Evolutionary conservation across 2,797 vertebrate species (phyloP).

Genomic region (Coluber constrictor): DNA sequence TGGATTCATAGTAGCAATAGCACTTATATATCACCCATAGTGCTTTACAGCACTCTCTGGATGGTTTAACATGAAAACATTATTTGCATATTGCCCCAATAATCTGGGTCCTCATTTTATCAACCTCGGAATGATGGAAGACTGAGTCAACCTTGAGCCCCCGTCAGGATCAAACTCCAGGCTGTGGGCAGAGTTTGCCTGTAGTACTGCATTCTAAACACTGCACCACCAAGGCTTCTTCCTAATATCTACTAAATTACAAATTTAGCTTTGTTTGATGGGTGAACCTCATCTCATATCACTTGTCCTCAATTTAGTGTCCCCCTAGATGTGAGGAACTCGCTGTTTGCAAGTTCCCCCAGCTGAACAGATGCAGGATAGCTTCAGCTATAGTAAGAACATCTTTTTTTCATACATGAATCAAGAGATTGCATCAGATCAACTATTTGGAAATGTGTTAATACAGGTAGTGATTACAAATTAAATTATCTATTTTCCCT

Average conservation of each 20-base stretch:
- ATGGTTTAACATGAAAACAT: neutral
- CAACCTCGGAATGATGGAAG: neutral
- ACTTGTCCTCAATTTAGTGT: neutral
- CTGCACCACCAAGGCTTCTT: neutral
- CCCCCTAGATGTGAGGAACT: neutral
- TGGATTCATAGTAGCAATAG: neutral
- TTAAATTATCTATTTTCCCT: constrained; percentile 56
- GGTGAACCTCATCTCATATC: neutral
- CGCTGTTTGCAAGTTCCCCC: neutral
- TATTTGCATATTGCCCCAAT: neutral
- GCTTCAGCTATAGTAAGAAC: constrained; percentile 48
- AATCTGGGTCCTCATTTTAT: neutral
- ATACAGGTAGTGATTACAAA: constrained; percentile 55
- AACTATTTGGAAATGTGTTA: constrained; percentile 48
- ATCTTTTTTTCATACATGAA: constrained; percentile 50
- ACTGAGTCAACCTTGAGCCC: neutral
- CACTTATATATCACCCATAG: neutral
- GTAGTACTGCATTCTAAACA: neutral
- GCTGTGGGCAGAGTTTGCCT: neutral
- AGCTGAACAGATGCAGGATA: neutral
- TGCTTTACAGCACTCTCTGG: neutral
- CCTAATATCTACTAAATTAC: neutral
- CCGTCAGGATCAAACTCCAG: neutral
- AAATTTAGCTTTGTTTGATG: neutral
- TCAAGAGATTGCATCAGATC: constrained; percentile 38